Conservation (phyloP, 1,140 invertebrate species). For the Leptinotarsa lineolata region DNA sequence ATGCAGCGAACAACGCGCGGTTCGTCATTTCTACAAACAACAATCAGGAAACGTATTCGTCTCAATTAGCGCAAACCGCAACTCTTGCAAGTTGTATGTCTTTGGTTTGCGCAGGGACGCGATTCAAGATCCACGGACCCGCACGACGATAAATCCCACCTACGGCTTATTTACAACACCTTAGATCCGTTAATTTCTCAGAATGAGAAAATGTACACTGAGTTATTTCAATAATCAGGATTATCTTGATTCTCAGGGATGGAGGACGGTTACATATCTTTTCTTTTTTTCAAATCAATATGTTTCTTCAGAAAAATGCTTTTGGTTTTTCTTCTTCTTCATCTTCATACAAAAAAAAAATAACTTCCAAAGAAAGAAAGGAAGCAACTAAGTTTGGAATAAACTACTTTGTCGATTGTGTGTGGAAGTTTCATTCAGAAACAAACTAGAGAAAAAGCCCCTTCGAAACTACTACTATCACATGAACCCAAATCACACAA, state of each 20-base stretch:
- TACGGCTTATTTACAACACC: conserved; percentile 29
- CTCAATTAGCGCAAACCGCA: conserved; percentile 43
- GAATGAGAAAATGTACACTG: conserved; percentile 11
- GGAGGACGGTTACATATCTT: too few species aligned
- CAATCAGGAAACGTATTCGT: conserved; percentile 45
- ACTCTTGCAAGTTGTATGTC: conserved; percentile 42
- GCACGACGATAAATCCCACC: conserved; percentile 31
- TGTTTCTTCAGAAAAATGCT: too few species aligned
- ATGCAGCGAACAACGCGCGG: conserved; percentile 37
- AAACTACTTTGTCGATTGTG: too few species aligned
- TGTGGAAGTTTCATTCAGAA: too few species aligned
- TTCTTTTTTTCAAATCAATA: too few species aligned
- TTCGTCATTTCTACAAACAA: conserved; percentile 43
- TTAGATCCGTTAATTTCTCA: conserved; percentile 30
- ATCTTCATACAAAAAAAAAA: too few species aligned
- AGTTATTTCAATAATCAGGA: not conserved
- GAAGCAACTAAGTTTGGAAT: too few species aligned
- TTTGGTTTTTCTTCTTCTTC: too few species aligned
- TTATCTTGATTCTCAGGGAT: not conserved
- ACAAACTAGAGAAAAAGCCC: too few species aligned
- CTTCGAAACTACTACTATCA: too few species aligned
- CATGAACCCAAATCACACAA: too few species aligned
- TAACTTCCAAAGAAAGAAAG: too few species aligned
- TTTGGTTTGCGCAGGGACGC: conserved; percentile 41
- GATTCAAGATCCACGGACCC: conserved; percentile 39